Percentiles rank a stretch among this genome's conserved stretches.
Conservation (phyloP, 2,113 vertebrate genomes). For the Varanus salvator region DNA sequence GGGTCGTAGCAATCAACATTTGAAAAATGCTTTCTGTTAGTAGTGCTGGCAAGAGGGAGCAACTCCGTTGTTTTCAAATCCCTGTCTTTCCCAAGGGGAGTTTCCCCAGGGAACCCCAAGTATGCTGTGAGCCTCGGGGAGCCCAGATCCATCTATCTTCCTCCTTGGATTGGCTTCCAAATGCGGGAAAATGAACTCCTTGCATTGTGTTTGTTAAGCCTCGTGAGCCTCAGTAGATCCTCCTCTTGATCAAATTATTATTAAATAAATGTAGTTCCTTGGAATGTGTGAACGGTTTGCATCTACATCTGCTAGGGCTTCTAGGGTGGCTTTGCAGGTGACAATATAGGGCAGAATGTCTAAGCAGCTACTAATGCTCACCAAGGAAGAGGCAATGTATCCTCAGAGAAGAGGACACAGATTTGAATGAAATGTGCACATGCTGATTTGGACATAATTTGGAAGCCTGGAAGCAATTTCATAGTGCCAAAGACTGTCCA, state of each 20-base stretch:
- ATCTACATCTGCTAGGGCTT: not conserved
- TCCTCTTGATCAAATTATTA: not conserved
- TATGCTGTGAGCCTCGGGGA: not conserved
- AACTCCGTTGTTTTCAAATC: not conserved
- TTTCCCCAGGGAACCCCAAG: not conserved
- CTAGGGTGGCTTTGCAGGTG: not conserved
- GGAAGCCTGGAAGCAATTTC: too few relatives aligned
- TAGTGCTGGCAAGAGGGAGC: not conserved
- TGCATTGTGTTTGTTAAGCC: not conserved
- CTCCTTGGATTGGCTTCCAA: not conserved
- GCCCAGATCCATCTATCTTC: not conserved
- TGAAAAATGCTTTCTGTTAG: not conserved
- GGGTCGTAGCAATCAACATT: not conserved
- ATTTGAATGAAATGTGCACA: too few relatives aligned
- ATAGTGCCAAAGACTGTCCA: too few relatives aligned
- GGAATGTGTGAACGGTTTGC: not conserved
- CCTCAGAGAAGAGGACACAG: too few relatives aligned
- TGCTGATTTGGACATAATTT: too few relatives aligned
- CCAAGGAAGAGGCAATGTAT: too few relatives aligned
- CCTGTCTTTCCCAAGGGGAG: not conserved
- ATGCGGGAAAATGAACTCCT: not conserved
- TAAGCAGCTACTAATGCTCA: not conserved
- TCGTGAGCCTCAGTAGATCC: not conserved
- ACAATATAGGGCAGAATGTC: too few relatives aligned
- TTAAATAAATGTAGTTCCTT: not conserved